These are phyloP conservation scores for Prietella phreatophila DNA, from an alignment of 2,113 vertebrate species.

Conservation along the genomic window DNA sequence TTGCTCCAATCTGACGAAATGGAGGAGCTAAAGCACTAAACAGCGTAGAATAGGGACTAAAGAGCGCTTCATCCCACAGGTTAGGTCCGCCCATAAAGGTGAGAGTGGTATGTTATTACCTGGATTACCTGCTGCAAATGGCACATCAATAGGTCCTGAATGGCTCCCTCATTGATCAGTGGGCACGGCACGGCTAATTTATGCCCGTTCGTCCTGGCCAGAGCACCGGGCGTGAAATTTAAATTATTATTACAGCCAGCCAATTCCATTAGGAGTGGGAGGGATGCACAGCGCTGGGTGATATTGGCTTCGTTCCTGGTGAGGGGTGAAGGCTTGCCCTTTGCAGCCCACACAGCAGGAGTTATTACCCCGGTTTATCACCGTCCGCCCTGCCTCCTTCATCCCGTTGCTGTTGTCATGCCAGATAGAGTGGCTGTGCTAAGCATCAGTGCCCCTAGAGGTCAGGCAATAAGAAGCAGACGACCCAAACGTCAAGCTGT, in stretches of 20 bases:
- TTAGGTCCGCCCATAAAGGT: constrained; percentile 31
- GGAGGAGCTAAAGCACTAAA: not conserved
- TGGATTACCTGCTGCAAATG: constrained; percentile 60
- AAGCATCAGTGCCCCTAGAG: constrained; percentile 30
- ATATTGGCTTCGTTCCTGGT: constrained; percentile 68
- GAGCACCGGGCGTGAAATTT: constrained; percentile 73
- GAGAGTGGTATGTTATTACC: constrained; percentile 33
- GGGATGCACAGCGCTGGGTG: constrained; percentile 65
- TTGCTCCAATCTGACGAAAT: not conserved
- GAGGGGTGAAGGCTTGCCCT: constrained; percentile 57
- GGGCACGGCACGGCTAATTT: constrained; percentile 69
- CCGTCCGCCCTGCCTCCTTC: constrained; percentile 37
- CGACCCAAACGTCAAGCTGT: not conserved
- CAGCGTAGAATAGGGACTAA: not conserved
- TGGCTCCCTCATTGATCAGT: constrained; percentile 72
- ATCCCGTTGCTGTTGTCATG: constrained; percentile 17
- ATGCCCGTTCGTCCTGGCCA: constrained; percentile 66
- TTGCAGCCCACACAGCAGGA: constrained; percentile 52
- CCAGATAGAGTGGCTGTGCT: constrained; percentile 26
- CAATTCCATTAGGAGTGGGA: constrained; percentile 72
- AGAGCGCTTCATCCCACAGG: constrained; percentile 10
- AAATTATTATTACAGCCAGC: constrained; percentile 77
- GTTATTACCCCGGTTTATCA: constrained; percentile 65
- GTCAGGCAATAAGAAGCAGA: constrained; percentile 19
- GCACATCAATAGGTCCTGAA: constrained; percentile 73